Percentiles rank a stretch among this genome's conserved stretches.
phyloP scores from a whole-genome alignment of 1,140 invertebrate genomes.

The Drosophila mauritiana region DNA sequence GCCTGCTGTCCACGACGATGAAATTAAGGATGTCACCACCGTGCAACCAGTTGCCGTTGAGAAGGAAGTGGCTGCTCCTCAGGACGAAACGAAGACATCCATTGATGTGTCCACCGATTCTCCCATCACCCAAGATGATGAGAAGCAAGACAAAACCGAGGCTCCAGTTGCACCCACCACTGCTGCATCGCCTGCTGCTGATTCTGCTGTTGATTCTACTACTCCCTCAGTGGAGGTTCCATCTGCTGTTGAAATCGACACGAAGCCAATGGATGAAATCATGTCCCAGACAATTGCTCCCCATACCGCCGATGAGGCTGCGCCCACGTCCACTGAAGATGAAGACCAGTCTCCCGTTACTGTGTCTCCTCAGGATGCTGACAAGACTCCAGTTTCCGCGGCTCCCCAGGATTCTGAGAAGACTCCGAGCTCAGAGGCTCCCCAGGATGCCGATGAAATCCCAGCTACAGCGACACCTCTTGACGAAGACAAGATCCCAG shows the following conservation, averaged over 20 bases:
- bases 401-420: slow-evolving; percentile 30
- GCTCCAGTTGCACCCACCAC: slow-evolving; percentile 25
- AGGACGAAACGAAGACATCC: slow-evolving; percentile 14
- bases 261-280: slow-evolving; percentile 60
- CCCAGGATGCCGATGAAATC: slow-evolving; percentile 40
- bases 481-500: slow-evolving; percentile 26
- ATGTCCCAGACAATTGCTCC: slow-evolving; percentile 61
- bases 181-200: slow-evolving; percentile 15
- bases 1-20: slow-evolving; percentile 40
- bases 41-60: slow-evolving; percentile 33
- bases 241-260: slow-evolving; percentile 48
- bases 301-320: slow-evolving; percentile 26
- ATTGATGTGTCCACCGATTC: slow-evolving; percentile 28
- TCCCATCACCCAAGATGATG: slow-evolving; percentile 32
- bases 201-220: slow-evolving; percentile 48
- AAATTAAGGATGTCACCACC: slow-evolving; percentile 40
- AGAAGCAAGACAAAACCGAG: slow-evolving; percentile 26
- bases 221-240: slow-evolving; percentile 40
- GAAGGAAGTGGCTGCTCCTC: slow-evolving; percentile 24
- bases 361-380: slow-evolving; percentile 46
- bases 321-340: slow-evolving; percentile 31
- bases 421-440: slow-evolving; percentile 27
- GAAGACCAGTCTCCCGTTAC: slow-evolving; percentile 31
- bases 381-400: slow-evolving; percentile 40
- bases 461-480: slow-evolving; percentile 6